phyloP scores from a whole-genome alignment of 2,797 vertebrate genomes.

The Valencia hispanica region DNA sequence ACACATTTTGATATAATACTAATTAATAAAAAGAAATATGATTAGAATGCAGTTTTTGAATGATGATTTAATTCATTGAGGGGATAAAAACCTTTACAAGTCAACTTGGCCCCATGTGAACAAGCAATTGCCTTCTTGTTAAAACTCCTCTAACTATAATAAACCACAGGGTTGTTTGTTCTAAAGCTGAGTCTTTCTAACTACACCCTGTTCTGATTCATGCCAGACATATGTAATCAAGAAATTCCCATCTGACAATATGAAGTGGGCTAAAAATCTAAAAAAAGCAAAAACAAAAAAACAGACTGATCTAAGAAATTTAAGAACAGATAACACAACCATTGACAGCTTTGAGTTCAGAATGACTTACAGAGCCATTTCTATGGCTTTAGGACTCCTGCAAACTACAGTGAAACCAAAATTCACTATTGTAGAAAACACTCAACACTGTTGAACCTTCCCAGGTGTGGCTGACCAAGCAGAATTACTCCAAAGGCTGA shows the following conservation, averaged over 20 bases:
- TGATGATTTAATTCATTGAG: too few relatives aligned
- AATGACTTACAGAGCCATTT: not conserved
- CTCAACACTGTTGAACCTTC: not conserved
- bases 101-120: too few relatives aligned
- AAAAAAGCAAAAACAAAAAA: not conserved
- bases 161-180: not conserved
- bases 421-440: not conserved
- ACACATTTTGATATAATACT: not conserved
- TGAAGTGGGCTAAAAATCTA: not conserved
- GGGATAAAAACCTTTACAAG: too few relatives aligned
- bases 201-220: not conserved
- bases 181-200: too few relatives aligned
- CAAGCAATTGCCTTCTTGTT: too few relatives aligned
- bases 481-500: too few relatives aligned
- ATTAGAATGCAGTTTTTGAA: too few relatives aligned
- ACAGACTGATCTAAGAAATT: not conserved
- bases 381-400: not conserved
- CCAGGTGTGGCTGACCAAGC: not conserved
- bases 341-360: not conserved
- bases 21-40: too few relatives aligned
- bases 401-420: not conserved
- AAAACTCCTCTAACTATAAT: not conserved
- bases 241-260: not conserved
- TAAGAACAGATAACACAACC: not conserved
- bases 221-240: not conserved